Base-by-base conservation (phyloP, 2,113 vertebrate species). In the Pao palembangensis region DNA sequence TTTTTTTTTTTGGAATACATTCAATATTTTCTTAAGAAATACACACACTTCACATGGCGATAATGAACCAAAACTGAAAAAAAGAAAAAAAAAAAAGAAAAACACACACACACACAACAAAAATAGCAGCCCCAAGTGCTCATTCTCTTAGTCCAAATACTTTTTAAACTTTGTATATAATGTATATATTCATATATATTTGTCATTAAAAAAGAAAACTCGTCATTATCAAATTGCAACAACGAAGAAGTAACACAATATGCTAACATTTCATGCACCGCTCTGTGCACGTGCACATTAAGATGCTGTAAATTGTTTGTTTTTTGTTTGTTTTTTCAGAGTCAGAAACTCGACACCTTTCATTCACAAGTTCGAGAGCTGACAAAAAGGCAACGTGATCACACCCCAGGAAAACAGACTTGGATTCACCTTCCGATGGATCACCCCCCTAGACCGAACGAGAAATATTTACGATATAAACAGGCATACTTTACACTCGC, bases 91-190 rank as follows among this genome's bases (percentile, higher is more conserved):
- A 51, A 77, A 82, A 67, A 46, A 70, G 74, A 84, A 67, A 70
- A 65, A 86, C 25, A 28, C 25, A 55, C 59, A 67, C 71, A 79
- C 70, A 78, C 64, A 78, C 70, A 86, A 84, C 73, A 85, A 87
- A 87, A 88, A 87, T 89, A 91, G 90, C 91, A 91, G 91, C 90
- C 89, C 87, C 90, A 91, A 90, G 89, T 92, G 89, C 91, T 90
- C 84, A 81, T 89, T 70, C 83, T 88, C 88, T 87, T 89, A 90
- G 89, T 90, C 88, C 85, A 89, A 91, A 92, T 91, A 91, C 90
- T 92, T 92, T 90, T 89, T 87, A 85, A 86, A 90, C 87, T 89
- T 88, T 92, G 88, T 90, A 87, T 90, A 84, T 90, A 90, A 89
- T 87, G 87, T 90, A 87, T 88, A 87, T 89, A 88, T 88, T 86